These are phyloP conservation scores for Erebia palarica DNA, from an alignment of 2,888 invertebrate species.

Conservation along the genomic window DNA sequence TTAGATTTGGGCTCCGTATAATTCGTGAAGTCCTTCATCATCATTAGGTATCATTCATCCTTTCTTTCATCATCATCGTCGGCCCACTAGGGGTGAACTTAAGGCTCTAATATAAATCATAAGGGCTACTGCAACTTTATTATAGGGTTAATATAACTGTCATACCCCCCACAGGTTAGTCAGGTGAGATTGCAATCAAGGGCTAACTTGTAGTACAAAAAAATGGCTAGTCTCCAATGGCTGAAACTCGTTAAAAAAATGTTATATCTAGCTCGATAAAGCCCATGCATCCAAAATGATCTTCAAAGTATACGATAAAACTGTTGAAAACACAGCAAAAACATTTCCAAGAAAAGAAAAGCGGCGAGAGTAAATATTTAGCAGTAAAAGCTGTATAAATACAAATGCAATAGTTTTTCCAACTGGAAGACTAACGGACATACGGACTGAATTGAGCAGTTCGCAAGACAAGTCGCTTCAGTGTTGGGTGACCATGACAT, in stretches of 20 bases:
- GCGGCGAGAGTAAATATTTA: constrained; percentile 33
- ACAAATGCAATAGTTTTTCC: constrained; percentile 36
- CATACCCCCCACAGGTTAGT: no score
- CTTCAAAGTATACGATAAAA: not conserved
- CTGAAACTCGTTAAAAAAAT: no score
- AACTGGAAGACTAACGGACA: constrained; percentile 34
- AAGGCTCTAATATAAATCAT: no score
- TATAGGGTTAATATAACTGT: not conserved
- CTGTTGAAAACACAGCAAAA: not conserved
- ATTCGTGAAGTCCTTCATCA: no score
- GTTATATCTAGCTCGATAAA: no score
- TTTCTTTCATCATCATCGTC: no score
- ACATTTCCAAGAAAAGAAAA: constrained; percentile 6
- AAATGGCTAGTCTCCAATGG: not conserved
- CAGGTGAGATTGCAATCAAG: not conserved
- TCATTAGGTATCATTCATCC: no score
- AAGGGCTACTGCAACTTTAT: no score
- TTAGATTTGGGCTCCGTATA: no score
- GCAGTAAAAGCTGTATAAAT: constrained; percentile 27
- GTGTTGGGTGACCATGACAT: constrained; percentile 28
- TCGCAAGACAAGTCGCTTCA: constrained; percentile 36
- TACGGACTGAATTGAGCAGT: constrained; percentile 40
- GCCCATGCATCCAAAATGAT: not conserved
- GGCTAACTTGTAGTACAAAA: not conserved
- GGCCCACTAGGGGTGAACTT: no score